Conservation (phyloP, 1,140 invertebrate genomes). For the Brachionus paranguensis region DNA sequence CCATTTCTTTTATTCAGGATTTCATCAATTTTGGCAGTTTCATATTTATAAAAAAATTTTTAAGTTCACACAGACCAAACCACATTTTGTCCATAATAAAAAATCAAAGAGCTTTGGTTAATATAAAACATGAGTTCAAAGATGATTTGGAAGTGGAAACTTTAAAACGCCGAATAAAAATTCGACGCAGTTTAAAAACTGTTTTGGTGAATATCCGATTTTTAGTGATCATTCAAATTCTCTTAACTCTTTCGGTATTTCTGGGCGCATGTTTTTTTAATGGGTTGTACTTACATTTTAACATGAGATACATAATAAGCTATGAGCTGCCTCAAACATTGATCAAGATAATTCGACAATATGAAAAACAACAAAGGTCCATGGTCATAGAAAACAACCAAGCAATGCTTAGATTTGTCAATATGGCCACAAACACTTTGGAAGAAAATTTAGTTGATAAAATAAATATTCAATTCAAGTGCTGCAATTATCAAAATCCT, state of each 20-base stretch:
- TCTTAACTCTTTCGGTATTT: background rate
- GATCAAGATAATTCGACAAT: conserved; percentile 21
- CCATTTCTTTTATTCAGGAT: background rate
- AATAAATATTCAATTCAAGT: conserved; percentile 16
- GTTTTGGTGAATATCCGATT: background rate
- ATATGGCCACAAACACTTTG: background rate
- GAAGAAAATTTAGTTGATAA: conserved; percentile 6
- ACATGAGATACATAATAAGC: background rate
- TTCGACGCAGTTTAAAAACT: background rate
- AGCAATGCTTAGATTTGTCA: background rate
- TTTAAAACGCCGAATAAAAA: background rate
- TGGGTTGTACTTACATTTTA: conserved; percentile 7
- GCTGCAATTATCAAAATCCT: conserved; percentile 34
- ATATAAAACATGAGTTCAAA: background rate
- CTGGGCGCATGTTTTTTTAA: background rate
- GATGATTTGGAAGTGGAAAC: background rate
- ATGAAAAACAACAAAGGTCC: background rate
- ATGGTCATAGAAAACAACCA: background rate
- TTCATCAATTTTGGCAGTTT: background rate
- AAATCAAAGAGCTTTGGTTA: background rate
- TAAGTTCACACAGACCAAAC: background rate
- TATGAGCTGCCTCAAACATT: conserved; percentile 28
- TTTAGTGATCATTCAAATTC: background rate
- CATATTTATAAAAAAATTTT: background rate
- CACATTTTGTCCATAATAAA: background rate